Evolutionary conservation across 2,113 vertebrate genomes (phyloP), one percentile per base, ranked within the genome.

Genomic region (Coptodon rendalli): DNA sequence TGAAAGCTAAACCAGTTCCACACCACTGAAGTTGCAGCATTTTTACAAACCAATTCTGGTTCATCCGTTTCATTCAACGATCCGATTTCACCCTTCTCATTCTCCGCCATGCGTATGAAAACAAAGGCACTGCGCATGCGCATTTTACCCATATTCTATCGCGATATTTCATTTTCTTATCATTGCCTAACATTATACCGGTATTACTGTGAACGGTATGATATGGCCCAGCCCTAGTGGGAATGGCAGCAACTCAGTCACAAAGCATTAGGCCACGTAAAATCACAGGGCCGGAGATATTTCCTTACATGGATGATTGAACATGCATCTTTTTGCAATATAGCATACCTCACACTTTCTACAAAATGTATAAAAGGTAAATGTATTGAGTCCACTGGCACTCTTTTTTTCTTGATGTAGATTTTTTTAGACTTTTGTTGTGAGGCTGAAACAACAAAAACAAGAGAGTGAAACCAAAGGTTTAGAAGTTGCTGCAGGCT

Each of bases 401-500:
- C 71, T 48, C 24, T 7, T 29, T 76, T 52, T 48, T 66, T 38
- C 5, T 48, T 54, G 19, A 50, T 56, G 17, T 27, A 6, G 81
- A 63, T 52, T 40, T 56, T 27, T 22, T 54, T 40, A 19, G 43
- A 11, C 3, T 73, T 61, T n/a, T 82, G 59, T 38, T 61, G 38
- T 38, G 10, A 45, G n/a, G 29, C 66, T 59, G 22, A 5, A 48
- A 56, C 48, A 61, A 48, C 43, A 71, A 31, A 66, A 73, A 6
- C 4, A 11, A 19, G 29, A 81, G 10, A 61, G 50, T 66, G 4
- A 76, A 83, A 76, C 17, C 27, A 34, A 78, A 66, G 36, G 57
- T 81, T 34, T 61, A 80, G 36, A 73, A 57, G n/a, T 27, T 27
- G 38, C 50, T 86, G 45, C 17, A 13, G 84, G 50, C 76, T 16